phyloP scores from a whole-genome alignment of 2,888 invertebrate species.

The Cinara cedri region DNA sequence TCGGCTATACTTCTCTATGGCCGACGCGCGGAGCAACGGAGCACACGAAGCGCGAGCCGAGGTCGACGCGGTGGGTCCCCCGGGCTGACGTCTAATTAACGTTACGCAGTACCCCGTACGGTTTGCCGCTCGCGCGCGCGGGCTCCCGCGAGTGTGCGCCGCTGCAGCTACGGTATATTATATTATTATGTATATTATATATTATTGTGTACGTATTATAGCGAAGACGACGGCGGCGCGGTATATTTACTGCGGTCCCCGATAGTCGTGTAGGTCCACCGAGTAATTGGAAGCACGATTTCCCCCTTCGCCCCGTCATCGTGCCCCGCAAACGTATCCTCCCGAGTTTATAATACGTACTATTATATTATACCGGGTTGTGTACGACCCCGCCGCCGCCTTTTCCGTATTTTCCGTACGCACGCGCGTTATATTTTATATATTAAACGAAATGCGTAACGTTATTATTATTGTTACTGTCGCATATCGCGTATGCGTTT shows the following conservation, averaged over 20 bases:
- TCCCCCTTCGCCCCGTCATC: background rate
- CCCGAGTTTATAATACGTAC: background rate
- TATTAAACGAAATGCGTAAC: no score
- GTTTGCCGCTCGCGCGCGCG: background rate
- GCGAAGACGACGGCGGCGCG: no score
- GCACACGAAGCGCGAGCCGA: slow-evolving; percentile 28
- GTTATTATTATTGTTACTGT: no score
- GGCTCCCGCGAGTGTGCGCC: no score
- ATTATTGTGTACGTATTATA: background rate
- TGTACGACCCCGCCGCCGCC: no score
- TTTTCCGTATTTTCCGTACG: no score
- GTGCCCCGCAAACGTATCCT: background rate
- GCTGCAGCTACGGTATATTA: background rate
- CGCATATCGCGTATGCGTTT: no score
- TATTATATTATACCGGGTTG: background rate
- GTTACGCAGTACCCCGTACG: slow-evolving; percentile 31
- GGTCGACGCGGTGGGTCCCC: slow-evolving; percentile 54
- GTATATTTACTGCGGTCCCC: no score
- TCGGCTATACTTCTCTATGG: background rate
- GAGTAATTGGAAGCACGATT: slow-evolving; percentile 56
- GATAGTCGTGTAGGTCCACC: slow-evolving; percentile 49
- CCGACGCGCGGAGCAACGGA: background rate
- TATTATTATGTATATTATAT: background rate
- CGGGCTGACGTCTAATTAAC: slow-evolving; percentile 57
- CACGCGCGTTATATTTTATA: no score